These are phyloP conservation scores for Tauraco hartlaubi DNA, from an alignment of 2,797 vertebrate species.

Conservation along the genomic window DNA sequence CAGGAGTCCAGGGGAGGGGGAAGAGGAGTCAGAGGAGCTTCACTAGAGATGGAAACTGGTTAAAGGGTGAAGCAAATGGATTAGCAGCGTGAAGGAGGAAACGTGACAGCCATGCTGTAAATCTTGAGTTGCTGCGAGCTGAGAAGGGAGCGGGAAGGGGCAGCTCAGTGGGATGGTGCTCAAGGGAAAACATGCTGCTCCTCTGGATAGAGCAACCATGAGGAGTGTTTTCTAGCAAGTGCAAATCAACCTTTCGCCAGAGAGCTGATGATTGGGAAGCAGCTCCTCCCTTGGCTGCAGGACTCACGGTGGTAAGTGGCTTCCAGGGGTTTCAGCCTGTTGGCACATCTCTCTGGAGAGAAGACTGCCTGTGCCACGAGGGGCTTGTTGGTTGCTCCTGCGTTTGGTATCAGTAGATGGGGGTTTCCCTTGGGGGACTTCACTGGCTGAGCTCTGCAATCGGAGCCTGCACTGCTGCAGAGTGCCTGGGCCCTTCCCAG, in stretches of 20 bases:
- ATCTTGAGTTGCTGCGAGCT: neutral
- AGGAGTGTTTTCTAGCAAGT: neutral
- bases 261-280: neutral
- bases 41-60: neutral
- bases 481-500: neutral
- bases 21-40: neutral
- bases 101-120: neutral
- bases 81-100: neutral
- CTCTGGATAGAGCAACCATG: neutral
- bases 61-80: neutral
- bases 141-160: neutral
- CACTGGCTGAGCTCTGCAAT: neutral
- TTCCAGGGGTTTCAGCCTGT: neutral
- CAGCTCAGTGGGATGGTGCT: neutral
- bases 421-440: neutral
- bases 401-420: neutral
- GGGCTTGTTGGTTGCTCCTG: rapidly evolving
- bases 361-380: rapidly evolving
- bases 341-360: neutral
- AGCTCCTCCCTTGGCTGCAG: neutral
- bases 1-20: neutral
- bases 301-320: rapidly evolving
- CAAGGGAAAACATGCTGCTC: neutral
- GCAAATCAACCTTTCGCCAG: rapidly evolving
- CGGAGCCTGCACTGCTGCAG: rapidly evolving